phyloP scores from a whole-genome alignment of 2,113 vertebrate genomes.

The Podocnemis expansa region DNA sequence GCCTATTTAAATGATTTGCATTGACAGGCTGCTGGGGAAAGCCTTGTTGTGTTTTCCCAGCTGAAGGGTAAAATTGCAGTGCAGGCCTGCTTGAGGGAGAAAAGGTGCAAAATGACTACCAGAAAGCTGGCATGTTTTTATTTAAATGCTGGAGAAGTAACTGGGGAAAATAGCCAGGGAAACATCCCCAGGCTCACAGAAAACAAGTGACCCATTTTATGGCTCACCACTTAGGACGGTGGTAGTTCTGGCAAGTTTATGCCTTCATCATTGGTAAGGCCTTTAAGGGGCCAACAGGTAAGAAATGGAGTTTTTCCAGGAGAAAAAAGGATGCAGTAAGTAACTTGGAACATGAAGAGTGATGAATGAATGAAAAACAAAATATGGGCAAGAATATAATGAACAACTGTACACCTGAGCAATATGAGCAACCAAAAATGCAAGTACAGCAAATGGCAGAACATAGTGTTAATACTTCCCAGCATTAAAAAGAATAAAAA shows the following conservation, averaged over 20 bases:
- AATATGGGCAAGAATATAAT: not conserved
- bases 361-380: not conserved
- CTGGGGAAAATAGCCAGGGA: slow-evolving; percentile 24
- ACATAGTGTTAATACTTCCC: not conserved
- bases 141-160: slow-evolving; percentile 53
- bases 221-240: slow-evolving; percentile 6
- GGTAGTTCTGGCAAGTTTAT: not conserved
- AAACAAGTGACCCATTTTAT: slow-evolving; percentile 46
- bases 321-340: not conserved
- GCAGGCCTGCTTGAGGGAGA: slow-evolving; percentile 42
- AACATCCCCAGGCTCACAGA: not conserved
- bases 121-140: not conserved
- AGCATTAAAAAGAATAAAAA: not conserved
- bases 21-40: slow-evolving; percentile 26
- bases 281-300: not conserved
- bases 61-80: not conserved
- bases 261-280: not conserved
- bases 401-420: not conserved
- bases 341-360: not conserved
- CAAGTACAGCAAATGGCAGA: slow-evolving; percentile 3
- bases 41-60: slow-evolving; percentile 31
- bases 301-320: not conserved
- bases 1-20: slow-evolving; percentile 51
- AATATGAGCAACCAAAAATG: slow-evolving; percentile 7
- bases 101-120: slow-evolving; percentile 10